phyloP scores from a whole-genome alignment of 53 echinoderm and acorn worm species.

The Mesocentrotus franciscanus region DNA sequence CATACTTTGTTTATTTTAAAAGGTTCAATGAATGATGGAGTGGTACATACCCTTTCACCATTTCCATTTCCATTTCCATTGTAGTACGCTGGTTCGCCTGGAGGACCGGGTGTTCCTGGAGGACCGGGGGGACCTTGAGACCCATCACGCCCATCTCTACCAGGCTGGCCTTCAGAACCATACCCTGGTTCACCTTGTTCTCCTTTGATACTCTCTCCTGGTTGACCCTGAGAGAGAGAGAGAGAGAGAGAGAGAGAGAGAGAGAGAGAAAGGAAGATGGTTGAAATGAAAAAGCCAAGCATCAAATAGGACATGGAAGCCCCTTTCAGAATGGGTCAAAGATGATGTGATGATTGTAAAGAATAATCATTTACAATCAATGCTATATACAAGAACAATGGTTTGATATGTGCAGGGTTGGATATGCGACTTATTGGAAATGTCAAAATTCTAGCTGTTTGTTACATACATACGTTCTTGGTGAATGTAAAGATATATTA shows the following conservation, averaged over 20 bases:
- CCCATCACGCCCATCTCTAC: constrained; percentile 69
- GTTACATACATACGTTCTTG: too few species aligned
- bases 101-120: constrained; percentile 74
- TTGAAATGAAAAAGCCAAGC: too few species aligned
- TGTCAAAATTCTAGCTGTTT: too few species aligned
- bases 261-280: not conserved
- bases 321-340: not conserved
- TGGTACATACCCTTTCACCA: not conserved
- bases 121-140: constrained; percentile 70
- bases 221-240: constrained; percentile 70
- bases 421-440: too few species aligned
- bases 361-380: not conserved
- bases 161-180: constrained; percentile 76
- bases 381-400: not conserved
- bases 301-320: too few species aligned
- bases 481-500: too few species aligned
- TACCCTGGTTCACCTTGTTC: constrained; percentile 79
- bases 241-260: not conserved
- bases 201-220: constrained; percentile 79
- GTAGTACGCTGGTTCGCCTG: constrained; percentile 5
- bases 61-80: not conserved
- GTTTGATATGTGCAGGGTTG: not conserved
- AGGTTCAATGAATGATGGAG: not conserved
- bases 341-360: not conserved
- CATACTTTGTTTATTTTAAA: too few species aligned